These are phyloP conservation scores for Pelecanoides urinatrix DNA, from an alignment of 2,113 vertebrate species.

Conservation along the genomic window DNA sequence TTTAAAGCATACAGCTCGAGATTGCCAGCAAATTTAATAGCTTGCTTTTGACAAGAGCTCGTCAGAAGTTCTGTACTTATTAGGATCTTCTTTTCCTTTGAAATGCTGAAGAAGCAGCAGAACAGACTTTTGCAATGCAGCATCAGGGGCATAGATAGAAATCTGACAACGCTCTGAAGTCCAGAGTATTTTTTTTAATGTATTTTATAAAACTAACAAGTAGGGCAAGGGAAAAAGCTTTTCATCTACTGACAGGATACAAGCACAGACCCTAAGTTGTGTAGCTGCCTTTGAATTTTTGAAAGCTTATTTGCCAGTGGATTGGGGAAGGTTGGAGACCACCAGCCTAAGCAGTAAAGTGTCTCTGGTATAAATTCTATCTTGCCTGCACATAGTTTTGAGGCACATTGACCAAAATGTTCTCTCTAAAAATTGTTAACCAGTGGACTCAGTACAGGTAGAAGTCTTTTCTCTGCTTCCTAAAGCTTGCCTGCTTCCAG, in stretches of 20 bases:
- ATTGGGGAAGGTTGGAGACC: not conserved
- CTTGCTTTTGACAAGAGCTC: slow-evolving; percentile 24
- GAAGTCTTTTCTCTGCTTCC: not conserved
- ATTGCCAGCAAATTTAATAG: slow-evolving; percentile 5
- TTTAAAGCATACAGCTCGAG: not conserved
- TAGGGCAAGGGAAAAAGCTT: not conserved
- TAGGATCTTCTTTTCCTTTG: not conserved
- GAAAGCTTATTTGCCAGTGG: not conserved
- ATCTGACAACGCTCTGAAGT: not conserved
- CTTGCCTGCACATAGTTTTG: not conserved
- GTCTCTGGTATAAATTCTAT: not conserved
- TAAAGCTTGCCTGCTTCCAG: not conserved
- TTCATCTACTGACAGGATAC: not conserved
- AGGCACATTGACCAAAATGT: not conserved
- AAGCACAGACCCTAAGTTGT: not conserved
- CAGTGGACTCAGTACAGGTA: not conserved
- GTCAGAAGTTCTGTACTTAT: not conserved
- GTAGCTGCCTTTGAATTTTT: not conserved
- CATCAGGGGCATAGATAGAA: not conserved
- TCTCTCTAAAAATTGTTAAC: not conserved
- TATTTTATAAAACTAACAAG: not conserved
- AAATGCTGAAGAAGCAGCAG: slow-evolving; percentile 16
- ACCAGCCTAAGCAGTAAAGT: not conserved
- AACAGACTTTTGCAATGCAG: not conserved
- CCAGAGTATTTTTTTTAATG: not conserved